Evolutionary conservation across 2,888 invertebrate species (phyloP).

Genomic region (Callinectes sapidus): DNA sequence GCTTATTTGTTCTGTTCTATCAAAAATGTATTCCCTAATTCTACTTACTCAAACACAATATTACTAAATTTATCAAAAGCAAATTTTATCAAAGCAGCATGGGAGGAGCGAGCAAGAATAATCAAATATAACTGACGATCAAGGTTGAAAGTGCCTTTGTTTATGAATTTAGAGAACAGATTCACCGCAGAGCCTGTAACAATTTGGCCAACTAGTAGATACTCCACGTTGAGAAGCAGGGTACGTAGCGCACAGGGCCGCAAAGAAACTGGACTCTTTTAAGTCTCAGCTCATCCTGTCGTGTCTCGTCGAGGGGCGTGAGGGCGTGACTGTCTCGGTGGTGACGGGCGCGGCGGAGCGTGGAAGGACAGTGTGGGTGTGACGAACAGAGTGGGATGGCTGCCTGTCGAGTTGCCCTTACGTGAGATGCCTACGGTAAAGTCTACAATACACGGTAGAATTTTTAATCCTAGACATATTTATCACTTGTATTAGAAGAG

Average conservation of each 20-base stretch:
- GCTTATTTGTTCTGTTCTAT: too few relatives aligned
- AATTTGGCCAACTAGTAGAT: background rate
- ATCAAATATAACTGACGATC: background rate
- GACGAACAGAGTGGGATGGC: background rate
- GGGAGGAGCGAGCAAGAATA: too few relatives aligned
- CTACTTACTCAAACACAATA: too few relatives aligned
- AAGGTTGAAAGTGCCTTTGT: background rate
- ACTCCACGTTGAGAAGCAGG: background rate
- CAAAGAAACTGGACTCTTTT: background rate
- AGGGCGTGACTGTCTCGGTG: background rate
- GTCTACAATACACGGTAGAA: background rate
- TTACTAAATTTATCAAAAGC: too few relatives aligned
- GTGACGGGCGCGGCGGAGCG: background rate
- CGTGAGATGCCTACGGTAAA: background rate
- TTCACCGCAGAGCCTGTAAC: background rate
- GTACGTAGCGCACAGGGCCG: background rate
- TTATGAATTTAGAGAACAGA: background rate
- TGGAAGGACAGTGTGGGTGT: background rate
- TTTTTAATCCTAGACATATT: background rate
- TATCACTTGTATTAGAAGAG: background rate
- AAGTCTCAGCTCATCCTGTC: background rate
- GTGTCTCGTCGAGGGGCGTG: conserved; percentile 9
- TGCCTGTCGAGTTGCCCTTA: background rate
- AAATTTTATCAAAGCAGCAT: too few relatives aligned
- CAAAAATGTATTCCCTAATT: too few relatives aligned